These are phyloP conservation scores for Platyura marginata DNA, from an alignment of 1,140 invertebrate species.

Conservation along the genomic window DNA sequence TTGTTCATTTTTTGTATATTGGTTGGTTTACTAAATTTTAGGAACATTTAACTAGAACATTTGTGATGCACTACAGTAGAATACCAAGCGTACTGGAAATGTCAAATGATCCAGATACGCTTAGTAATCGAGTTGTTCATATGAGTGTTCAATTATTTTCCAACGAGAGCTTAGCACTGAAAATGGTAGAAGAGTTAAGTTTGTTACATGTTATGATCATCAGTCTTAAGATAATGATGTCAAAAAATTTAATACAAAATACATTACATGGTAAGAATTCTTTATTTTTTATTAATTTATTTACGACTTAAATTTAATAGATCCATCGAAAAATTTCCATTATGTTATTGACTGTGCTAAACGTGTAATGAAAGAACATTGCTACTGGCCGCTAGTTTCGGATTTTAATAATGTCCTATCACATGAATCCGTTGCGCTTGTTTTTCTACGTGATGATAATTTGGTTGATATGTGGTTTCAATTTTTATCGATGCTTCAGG, in stretches of 20 bases:
- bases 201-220: conserved; percentile 88
- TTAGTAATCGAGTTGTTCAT: conserved; percentile 90
- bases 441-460: conserved; percentile 72
- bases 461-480: conserved; percentile 89
- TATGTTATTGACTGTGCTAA: conserved; percentile 84
- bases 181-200: conserved; percentile 79
- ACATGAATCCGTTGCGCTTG: conserved; percentile 72
- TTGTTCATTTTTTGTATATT: neutral
- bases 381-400: conserved; percentile 93
- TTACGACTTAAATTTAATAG: conserved; percentile 30
- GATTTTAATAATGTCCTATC: conserved; percentile 96
- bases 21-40: conserved; percentile 22
- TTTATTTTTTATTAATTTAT: conserved; percentile 6
- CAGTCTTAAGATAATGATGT: conserved; percentile 86
- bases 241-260: conserved; percentile 71
- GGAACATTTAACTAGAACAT: conserved; percentile 81
- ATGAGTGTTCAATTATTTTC: conserved; percentile 92
- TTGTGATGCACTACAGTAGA: conserved; percentile 88
- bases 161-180: conserved; percentile 74
- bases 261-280: conserved; percentile 67
- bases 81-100: conserved; percentile 81
- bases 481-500: conserved; percentile 86
- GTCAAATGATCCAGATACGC: conserved; percentile 67
- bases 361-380: conserved; percentile 90
- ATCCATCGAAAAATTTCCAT: conserved; percentile 63